Evolutionary conservation across 2,888 invertebrate genomes (phyloP), one percentile per base, ranked within the genome.

Genomic region (Vesta saturnalis): DNA sequence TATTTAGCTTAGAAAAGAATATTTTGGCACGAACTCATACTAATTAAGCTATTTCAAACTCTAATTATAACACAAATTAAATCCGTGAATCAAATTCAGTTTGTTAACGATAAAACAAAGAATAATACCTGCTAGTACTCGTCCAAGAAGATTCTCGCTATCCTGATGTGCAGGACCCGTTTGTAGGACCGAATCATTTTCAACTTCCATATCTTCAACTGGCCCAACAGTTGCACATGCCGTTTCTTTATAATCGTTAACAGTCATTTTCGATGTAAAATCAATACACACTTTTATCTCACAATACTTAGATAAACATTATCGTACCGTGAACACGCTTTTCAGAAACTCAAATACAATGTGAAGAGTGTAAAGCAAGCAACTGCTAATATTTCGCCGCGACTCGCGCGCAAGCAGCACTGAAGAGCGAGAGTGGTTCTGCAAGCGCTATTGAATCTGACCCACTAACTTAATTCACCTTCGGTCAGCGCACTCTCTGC

Each of bases 221-320:
- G 78, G 79, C 23, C 77, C 78, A n/a, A 81, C 84, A 22, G 82
- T 85, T 69, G 82, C 85, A 78, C 86, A 86, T 64, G 85, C 81
- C 22, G 86, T 85, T 74, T 87, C 86, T 77, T 86, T 86, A 74
- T 85, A 85, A 80, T 87, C 87, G 80, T 87, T 87, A 70, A 87
- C 87, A 73, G 87, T 87, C 87, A 87, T 87, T 76, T 77, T 79
- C n/a, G 39, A 39, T n/a, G 39, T 10, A 55, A 55, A 55, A 56
- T 10, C 6, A 52, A 56, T 21, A 14, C n/a, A 21, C 12, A 60
- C 43, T 23, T 21, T 46, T 19, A n/a, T 30, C 16, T 15, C n/a
- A 21, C 14, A 60, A 21, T 15, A 47, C 23, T 60, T 30, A 49
- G 30, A 58, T 23, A 55, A 60, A 23, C 21, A 55, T 21, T 35